Base-by-base conservation (phyloP, 2,113 vertebrate genomes). In the Cololabis saira region DNA sequence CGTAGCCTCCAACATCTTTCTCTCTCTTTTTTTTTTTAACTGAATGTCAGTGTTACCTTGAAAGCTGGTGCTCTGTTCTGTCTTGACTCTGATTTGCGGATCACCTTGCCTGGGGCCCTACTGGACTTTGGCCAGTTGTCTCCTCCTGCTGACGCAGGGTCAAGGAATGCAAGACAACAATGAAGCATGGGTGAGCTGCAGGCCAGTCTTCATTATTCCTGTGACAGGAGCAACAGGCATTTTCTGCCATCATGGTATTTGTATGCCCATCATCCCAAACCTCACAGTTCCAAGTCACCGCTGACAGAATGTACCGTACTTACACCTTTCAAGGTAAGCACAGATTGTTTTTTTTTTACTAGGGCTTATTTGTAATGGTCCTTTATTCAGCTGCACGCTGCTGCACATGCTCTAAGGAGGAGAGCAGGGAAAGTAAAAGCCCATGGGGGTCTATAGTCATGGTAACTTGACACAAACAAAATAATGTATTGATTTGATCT, bases 111-210 rank as follows among this genome's bases (percentile, higher is more conserved):
- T 21, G 30, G 3, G 33, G 16, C 61, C 18, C 61, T 42, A 11
- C 24, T 51, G 33, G 49, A 71, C 61, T 59, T 74, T 37, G 37
- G 24, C 44, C 21, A 30, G 12, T 30, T 21, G 12, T 47, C 5
- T 58, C 1, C 33, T 56, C 41, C 22, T 17, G 50, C 17, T 47
- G 11, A 22, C 41, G 45, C 16, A 0, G 7, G 33, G 30, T 43
- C 1, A 40, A 60, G 60, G 60, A 74, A 76, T 65, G 43, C 18
- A 54, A 41, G 12, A 37, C 11, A 44, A 58, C 49, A 71, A 61
- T 71, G 55, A 50, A 42, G 24, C 61, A 48, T 60, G 57, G 27
- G 37, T 64, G 21, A 49, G 3, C 68, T 5, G 42, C 21, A 60
- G 17, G 43, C 13, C n/a, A 41, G 3, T 24, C 24, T 19, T 27